Evolutionary conservation across 1,140 invertebrate species (phyloP), one percentile per base, ranked within the genome.

Genomic region (Camponotus floridanus): DNA sequence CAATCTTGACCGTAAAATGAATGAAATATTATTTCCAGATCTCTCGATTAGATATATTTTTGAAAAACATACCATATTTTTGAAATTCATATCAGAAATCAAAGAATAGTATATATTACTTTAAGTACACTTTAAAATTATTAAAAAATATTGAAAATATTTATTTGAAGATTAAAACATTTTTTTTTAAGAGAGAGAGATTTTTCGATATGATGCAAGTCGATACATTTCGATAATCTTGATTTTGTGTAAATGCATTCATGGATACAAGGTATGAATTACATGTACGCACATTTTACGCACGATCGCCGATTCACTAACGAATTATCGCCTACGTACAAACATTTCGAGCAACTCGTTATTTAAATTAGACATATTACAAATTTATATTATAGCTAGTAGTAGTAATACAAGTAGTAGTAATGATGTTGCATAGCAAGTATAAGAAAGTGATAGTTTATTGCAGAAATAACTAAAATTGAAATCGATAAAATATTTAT

Each of bases 331-430:
- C 33, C 80, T 73, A 86, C 68, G 86, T 68, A 57, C 84, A 51
- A 89, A 89, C 74, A 89, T 80, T 87, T 87, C 26, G 59, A 80
- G 68, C 80, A 85, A 55, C 88, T 88, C 80, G 81, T 91, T 91
- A 91, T 89, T 89, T 36, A 89, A 91, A 91, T 91, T 86, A 70
- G 70, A 83, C 70, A 26, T 26, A 88, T 88, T 65, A 87, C 76
- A 84, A 76, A 84, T 88, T 88, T 85, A 70, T 88, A 83, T 79
- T 71, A 26, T n/a, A 13, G 33, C 45, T 18, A 51, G 62, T n/a
- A n/a, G n/a, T n/a, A n/a, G n/a, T n/a, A 79, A 68, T 79, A 68
- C 5, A 79, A 33, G n/a, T 51, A 26, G 48, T 8, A n/a, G 7
- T 79, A 55, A 68, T 55, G 5, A 0, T 31, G 31, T 36, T 65